Evolutionary conservation across 2,888 invertebrate genomes (phyloP), one percentile per base, ranked within the genome.

Genomic region (Isoperla grammatica): DNA sequence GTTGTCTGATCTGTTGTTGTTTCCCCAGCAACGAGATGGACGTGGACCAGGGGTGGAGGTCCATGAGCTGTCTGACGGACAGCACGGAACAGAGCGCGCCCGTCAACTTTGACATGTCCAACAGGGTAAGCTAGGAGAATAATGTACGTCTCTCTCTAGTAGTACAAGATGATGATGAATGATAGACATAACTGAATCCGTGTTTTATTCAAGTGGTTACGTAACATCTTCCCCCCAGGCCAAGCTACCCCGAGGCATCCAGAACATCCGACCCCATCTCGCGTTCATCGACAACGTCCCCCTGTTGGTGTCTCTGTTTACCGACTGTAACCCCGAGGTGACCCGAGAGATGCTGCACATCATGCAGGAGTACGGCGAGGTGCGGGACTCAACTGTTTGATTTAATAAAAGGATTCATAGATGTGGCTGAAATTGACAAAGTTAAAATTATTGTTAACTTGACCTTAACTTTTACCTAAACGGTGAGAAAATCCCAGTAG

Each of bases 261-360:
- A 95, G 70, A 95, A 96, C 74, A 96, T 98, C 67, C 84, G 96
- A 1, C 95, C 96, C 0, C 97, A 97, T 75, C 85, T 98, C 66
- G 91, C 94, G 72, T 82, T 88, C 66, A 94, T 98, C 56, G 98
- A 99, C 77, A 98, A 98, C 78, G 98, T 99, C 55, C 98, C 99
- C 3, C 78, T 99, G 29, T 82, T 97, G 57, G 98, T 99, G 15
- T 96, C 96, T 0, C 81, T 99, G 11, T 99, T 98, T 76, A 99
- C 98, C 0, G 98, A 99, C 77, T 98, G 97, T 76, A 93, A 90
- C 1, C 86, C 95, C n/a, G 80, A 85, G 65, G 93, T 92, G 12
- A 95, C 95, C 0, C 81, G 86, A 29, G 89, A 91, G 75, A 98
- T 98, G 98, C 76, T 92, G 63, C 83, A 85, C 68, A 97, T 98